A percentile compares a stretch with the other conserved stretches of the same genome.
Evolutionary conservation across 2,888 invertebrate genomes (phyloP).

Genomic region (Troides helena): DNA sequence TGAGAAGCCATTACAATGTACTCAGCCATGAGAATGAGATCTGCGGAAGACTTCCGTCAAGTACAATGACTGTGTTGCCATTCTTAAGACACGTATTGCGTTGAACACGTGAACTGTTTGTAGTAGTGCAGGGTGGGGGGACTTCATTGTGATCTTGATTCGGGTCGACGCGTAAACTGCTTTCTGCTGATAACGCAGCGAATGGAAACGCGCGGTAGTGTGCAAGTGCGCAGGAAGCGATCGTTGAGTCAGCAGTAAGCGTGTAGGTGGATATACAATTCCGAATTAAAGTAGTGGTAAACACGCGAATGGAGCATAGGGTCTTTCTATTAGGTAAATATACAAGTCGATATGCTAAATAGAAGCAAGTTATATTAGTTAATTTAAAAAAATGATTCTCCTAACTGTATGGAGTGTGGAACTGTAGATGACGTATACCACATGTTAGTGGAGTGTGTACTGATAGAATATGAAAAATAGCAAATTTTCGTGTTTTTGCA

Average conservation of each 20-base stretch:
- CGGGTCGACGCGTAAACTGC: slow-evolving; percentile 42
- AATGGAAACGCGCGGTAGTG: slow-evolving; percentile 40
- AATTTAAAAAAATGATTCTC: too few species aligned
- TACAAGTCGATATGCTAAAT: slow-evolving; percentile 39
- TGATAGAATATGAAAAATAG: too few species aligned
- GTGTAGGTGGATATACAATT: slow-evolving; percentile 50
- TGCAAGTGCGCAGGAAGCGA: slow-evolving; percentile 40
- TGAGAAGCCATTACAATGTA: slow-evolving; percentile 34
- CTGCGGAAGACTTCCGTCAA: slow-evolving; percentile 51
- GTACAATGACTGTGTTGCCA: slow-evolving; percentile 58
- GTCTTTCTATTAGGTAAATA: slow-evolving; percentile 44
- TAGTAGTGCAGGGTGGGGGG: slow-evolving; percentile 33
- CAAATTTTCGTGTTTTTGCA: too few species aligned
- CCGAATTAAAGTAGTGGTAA: slow-evolving; percentile 34
- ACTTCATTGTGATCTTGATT: slow-evolving; percentile 42
- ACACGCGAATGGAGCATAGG: slow-evolving; percentile 22
- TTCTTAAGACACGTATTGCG: slow-evolving; percentile 59
- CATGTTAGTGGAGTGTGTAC: too few species aligned
- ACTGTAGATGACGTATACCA: too few species aligned
- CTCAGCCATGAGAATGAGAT: slow-evolving; percentile 54
- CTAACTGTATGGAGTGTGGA: too few species aligned
- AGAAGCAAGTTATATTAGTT: slow-evolving; percentile 21
- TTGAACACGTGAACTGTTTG: slow-evolving; percentile 51
- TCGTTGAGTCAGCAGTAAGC: slow-evolving; percentile 47
- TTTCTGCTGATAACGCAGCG: slow-evolving; percentile 25